Conservation (phyloP, 2,797 vertebrate genomes). For the Hapalemur alaotrensis region DNA sequence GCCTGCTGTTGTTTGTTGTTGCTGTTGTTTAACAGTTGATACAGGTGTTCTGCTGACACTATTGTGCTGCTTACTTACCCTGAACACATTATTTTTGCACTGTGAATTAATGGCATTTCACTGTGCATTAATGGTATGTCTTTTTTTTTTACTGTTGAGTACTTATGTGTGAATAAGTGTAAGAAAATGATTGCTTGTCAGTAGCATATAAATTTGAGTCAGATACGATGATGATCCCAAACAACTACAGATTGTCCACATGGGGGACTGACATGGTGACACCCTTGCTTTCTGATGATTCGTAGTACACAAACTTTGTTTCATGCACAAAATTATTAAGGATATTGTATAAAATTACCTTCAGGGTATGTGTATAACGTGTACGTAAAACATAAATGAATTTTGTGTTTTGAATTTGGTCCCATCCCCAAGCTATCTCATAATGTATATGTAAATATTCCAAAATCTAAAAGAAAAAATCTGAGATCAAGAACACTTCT, state of each 20-base stretch:
- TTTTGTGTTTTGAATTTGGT: background rate
- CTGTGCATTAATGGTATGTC: background rate
- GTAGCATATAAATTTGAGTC: background rate
- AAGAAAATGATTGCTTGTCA: background rate
- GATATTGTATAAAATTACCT: background rate
- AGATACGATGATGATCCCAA: background rate
- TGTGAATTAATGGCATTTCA: background rate
- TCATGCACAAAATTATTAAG: background rate
- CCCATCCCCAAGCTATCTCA: background rate
- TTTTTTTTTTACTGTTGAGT: background rate
- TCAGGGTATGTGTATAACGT: background rate
- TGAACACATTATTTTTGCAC: background rate
- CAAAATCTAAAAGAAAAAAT: background rate
- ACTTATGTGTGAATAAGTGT: background rate
- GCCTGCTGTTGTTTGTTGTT: background rate
- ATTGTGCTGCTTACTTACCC: background rate
- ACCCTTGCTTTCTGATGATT: background rate
- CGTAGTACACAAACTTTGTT: background rate
- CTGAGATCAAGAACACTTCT: background rate
- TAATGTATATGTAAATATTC: background rate
- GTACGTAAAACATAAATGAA: background rate
- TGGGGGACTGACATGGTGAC: background rate
- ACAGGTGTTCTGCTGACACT: background rate
- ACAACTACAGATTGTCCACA: background rate
- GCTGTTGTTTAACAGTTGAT: background rate